Evolutionary conservation across 2,113 vertebrate genomes (phyloP).

Genomic region (Oxyura jamaicensis): DNA sequence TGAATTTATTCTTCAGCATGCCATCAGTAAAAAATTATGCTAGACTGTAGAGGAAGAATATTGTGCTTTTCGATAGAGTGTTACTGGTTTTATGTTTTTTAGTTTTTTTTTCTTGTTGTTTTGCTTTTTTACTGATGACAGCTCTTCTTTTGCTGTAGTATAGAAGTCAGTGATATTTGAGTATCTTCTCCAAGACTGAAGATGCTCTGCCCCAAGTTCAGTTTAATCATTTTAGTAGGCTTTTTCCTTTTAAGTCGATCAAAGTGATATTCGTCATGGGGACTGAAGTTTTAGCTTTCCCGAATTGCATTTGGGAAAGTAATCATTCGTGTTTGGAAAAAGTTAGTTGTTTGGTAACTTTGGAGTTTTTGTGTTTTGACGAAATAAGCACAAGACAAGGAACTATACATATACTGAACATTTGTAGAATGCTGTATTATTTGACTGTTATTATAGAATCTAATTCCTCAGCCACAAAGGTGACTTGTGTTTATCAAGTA

Average conservation of each 20-base stretch:
- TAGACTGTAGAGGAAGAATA: not conserved
- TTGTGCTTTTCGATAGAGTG: not conserved
- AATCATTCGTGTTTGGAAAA: not conserved
- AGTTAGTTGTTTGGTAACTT: not conserved
- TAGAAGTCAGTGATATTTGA: not conserved
- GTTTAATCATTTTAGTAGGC: not conserved
- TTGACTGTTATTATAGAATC: not conserved
- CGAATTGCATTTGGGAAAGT: not conserved
- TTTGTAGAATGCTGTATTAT: not conserved
- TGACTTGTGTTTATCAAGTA: conserved; percentile 1
- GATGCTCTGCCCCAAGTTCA: not conserved
- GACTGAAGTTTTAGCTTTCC: not conserved
- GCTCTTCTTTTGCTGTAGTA: not conserved
- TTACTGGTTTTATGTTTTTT: not conserved
- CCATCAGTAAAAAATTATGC: not conserved
- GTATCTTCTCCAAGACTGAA: not conserved
- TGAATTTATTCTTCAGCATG: not conserved
- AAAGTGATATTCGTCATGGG: not conserved
- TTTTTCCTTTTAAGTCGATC: not conserved
- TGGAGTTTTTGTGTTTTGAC: not conserved
- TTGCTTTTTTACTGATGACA: not conserved
- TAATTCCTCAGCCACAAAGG: not conserved
- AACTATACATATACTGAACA: not conserved
- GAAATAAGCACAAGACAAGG: not conserved
- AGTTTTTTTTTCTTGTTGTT: not conserved